These are phyloP conservation scores for Euclidia mi DNA, from an alignment of 2,888 invertebrate species.

Conservation along the genomic window DNA sequence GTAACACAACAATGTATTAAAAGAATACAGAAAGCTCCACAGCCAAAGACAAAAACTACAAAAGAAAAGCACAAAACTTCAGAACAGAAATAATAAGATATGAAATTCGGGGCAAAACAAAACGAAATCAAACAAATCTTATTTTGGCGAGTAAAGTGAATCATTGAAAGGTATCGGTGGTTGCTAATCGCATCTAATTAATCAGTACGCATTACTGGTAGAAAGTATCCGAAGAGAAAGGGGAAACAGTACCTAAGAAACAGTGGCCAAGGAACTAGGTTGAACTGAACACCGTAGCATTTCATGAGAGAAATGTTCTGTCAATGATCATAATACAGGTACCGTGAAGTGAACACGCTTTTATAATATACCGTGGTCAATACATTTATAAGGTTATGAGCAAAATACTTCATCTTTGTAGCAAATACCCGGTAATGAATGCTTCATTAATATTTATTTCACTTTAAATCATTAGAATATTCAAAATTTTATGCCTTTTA, in stretches of 20 bases:
- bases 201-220: slow-evolving; percentile 85
- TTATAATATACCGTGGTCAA: too few relatives aligned
- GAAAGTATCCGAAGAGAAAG: slow-evolving; percentile 86
- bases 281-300: slow-evolving; percentile 44
- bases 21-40: neutral
- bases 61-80: slow-evolving; percentile 29
- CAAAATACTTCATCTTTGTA: neutral
- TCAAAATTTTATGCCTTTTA: slow-evolving; percentile 23
- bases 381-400: neutral
- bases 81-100: slow-evolving; percentile 45
- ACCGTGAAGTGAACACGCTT: too few relatives aligned
- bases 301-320: slow-evolving; percentile 45
- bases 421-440: neutral
- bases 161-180: slow-evolving; percentile 70
- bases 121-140: slow-evolving; percentile 61
- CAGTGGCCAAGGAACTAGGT: slow-evolving; percentile 43
- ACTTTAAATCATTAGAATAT: slow-evolving; percentile 12
- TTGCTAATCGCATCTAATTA: slow-evolving; percentile 86
- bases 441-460: slow-evolving; percentile 8
- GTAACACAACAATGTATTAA: slow-evolving; percentile 7
- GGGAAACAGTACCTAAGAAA: slow-evolving; percentile 63
- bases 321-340: slow-evolving; percentile 19
- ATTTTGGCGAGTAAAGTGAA: slow-evolving; percentile 70
- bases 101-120: slow-evolving; percentile 53
- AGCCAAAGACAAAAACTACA: neutral